Conservation (phyloP, 2,888 invertebrate genomes). For the Endotricha flammealis region DNA sequence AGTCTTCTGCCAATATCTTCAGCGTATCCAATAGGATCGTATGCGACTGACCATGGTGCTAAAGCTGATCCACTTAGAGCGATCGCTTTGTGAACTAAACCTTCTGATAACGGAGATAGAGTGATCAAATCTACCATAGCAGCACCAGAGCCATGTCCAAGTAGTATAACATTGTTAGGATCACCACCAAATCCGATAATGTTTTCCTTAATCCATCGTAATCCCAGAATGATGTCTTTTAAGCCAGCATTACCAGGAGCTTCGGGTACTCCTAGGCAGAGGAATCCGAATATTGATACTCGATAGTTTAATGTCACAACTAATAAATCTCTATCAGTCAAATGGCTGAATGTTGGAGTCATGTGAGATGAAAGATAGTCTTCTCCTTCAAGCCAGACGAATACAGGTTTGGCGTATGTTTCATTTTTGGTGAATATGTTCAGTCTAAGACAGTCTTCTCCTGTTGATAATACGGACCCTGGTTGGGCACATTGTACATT, state of each 20-base stretch:
- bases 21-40: slow-evolving; percentile 55
- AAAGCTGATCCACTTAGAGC: slow-evolving; percentile 58
- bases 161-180: slow-evolving; percentile 83
- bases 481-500: slow-evolving; percentile 47
- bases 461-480: slow-evolving; percentile 41
- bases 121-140: slow-evolving; percentile 69
- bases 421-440: slow-evolving; percentile 49
- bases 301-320: slow-evolving; percentile 83
- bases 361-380: slow-evolving; percentile 36
- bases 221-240: slow-evolving; percentile 88
- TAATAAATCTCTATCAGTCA: slow-evolving; percentile 82
- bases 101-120: slow-evolving; percentile 40
- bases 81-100: slow-evolving; percentile 56
- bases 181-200: slow-evolving; percentile 87
- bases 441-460: slow-evolving; percentile 58
- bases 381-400: slow-evolving; percentile 60
- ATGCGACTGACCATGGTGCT: slow-evolving; percentile 64
- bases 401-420: slow-evolving; percentile 46
- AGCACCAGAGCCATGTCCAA: slow-evolving; percentile 90
- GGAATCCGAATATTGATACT: slow-evolving; percentile 85
- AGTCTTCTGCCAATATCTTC: slow-evolving; percentile 39
- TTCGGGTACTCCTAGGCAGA: slow-evolving; percentile 76
- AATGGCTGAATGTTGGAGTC: slow-evolving; percentile 67
- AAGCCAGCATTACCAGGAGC: slow-evolving; percentile 91
- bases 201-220: slow-evolving; percentile 86